A percentile compares a stretch with the other conserved stretches of the same genome.
phyloP scores from a whole-genome alignment of 2,113 vertebrate genomes.

The Acanthochromis polyacanthus region DNA sequence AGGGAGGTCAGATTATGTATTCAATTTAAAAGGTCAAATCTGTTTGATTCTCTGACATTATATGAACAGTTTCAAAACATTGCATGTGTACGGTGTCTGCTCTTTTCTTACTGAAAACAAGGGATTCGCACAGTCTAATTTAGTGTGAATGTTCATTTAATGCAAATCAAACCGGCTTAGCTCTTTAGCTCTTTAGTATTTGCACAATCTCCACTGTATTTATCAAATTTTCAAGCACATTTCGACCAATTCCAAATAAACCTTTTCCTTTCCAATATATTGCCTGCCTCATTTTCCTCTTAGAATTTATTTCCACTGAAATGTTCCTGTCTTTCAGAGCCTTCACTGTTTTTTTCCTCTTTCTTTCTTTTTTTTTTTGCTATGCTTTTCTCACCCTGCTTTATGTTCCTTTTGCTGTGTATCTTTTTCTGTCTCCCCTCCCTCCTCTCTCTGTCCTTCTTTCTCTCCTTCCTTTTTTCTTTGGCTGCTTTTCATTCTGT shows the following conservation, averaged over 20 bases:
- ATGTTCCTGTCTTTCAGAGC: slow-evolving; percentile 74
- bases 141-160: slow-evolving; percentile 37
- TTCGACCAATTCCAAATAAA: slow-evolving; percentile 43
- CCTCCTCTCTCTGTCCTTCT: slow-evolving; percentile 66
- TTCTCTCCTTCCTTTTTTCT: slow-evolving; percentile 72
- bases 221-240: slow-evolving; percentile 48
- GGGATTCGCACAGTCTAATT: slow-evolving; percentile 27
- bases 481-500: slow-evolving; percentile 84
- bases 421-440: slow-evolving; percentile 79
- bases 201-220: slow-evolving; percentile 39
- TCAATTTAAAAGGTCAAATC: slow-evolving; percentile 54
- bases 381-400: slow-evolving; percentile 67
- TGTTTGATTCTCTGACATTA: slow-evolving; percentile 27
- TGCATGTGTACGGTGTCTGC: slow-evolving; percentile 3
- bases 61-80: slow-evolving; percentile 23
- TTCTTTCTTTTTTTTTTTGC: slow-evolving; percentile 9
- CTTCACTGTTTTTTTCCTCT: slow-evolving; percentile 47
- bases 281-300: slow-evolving; percentile 55
- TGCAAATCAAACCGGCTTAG: slow-evolving; percentile 21
- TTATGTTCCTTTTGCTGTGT: slow-evolving; percentile 72
- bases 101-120: slow-evolving; percentile 19
- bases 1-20: slow-evolving; percentile 45
- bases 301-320: slow-evolving; percentile 76
- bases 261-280: slow-evolving; percentile 45
- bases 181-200: slow-evolving; percentile 24